These are phyloP conservation scores for Probaryconus sp. DNA, from an alignment of 1,140 invertebrate genomes.

Conservation along the genomic window DNA sequence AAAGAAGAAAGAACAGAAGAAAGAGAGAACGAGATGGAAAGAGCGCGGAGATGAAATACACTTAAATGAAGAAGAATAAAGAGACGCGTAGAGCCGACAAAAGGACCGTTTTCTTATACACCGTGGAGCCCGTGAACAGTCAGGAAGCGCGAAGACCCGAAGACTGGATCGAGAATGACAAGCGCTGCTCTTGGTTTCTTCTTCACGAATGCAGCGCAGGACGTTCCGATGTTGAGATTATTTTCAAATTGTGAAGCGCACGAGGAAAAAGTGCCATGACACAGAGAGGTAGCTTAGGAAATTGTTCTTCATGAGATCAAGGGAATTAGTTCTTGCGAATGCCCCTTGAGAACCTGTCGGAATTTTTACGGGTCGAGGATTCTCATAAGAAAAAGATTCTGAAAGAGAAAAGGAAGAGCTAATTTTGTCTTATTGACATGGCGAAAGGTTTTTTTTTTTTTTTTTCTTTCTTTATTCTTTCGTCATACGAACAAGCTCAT, in stretches of 20 bases:
- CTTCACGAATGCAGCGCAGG: constrained; percentile 36
- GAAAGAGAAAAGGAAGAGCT: constrained; percentile 25
- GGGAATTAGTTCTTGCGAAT: constrained; percentile 27
- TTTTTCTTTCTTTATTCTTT: too few species aligned
- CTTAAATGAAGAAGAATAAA: constrained; percentile 24
- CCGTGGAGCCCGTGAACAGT: constrained; percentile 54
- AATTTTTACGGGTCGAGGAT: constrained; percentile 20
- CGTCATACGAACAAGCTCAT: too few species aligned
- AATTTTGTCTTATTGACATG: constrained; percentile 35
- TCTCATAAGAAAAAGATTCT: constrained; percentile 13
- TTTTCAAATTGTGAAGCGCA: constrained; percentile 43
- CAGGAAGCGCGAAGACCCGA: constrained; percentile 61
- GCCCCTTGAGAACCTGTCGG: constrained; percentile 22
- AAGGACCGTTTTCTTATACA: constrained; percentile 66
- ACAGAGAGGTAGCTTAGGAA: constrained; percentile 28
- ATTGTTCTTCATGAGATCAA: constrained; percentile 24
- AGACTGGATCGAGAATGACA: constrained; percentile 60
- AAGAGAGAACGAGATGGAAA: constrained; percentile 20
- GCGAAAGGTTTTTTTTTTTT: constrained; percentile 10
- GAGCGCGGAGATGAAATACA: constrained; percentile 25
- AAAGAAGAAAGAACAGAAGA: constrained; percentile 36
- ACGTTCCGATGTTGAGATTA: constrained; percentile 33
- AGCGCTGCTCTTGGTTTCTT: constrained; percentile 47
- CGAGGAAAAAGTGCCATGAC: constrained; percentile 28
- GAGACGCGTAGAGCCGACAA: constrained; percentile 62